These are phyloP conservation scores for Anticlea derivata DNA, from an alignment of 2,888 invertebrate genomes.

Conservation along the genomic window DNA sequence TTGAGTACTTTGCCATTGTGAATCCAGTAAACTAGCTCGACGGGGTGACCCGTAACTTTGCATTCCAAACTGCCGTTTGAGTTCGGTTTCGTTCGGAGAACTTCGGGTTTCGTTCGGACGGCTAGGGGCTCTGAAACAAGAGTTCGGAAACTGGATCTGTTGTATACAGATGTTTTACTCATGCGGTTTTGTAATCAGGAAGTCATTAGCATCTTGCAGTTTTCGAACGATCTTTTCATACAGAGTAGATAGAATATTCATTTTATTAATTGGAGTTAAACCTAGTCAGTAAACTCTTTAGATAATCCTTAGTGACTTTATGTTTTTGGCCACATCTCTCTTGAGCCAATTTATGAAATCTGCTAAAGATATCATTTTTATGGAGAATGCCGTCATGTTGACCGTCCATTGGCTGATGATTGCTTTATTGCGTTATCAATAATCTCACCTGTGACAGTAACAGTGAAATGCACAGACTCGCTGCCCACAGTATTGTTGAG, in stretches of 20 bases:
- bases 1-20: conserved; percentile 88
- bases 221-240: background rate
- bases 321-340: too few relatives aligned
- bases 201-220: conserved; percentile 9
- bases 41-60: conserved; percentile 93
- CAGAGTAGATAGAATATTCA: background rate
- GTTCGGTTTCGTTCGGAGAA: conserved; percentile 92
- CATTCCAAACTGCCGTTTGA: conserved; percentile 94
- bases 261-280: too few relatives aligned
- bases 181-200: conserved; percentile 19
- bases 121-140: conserved; percentile 87
- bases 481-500: conserved; percentile 95
- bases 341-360: too few relatives aligned
- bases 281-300: too few relatives aligned
- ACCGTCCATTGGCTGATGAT: too few relatives aligned
- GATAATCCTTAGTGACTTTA: too few relatives aligned
- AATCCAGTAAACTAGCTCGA: conserved; percentile 90
- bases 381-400: too few relatives aligned
- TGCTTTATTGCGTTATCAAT: too few relatives aligned
- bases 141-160: conserved; percentile 17
- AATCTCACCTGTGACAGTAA: conserved; percentile 89
- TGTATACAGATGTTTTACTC: conserved; percentile 21
- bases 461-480: conserved; percentile 89
- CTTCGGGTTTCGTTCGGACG: conserved; percentile 91
- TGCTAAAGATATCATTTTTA: too few relatives aligned